Percentiles rank a stretch among this genome's conserved stretches.
phyloP scores from a whole-genome alignment of 2,797 vertebrate species.

The Acanthurus lineatus region DNA sequence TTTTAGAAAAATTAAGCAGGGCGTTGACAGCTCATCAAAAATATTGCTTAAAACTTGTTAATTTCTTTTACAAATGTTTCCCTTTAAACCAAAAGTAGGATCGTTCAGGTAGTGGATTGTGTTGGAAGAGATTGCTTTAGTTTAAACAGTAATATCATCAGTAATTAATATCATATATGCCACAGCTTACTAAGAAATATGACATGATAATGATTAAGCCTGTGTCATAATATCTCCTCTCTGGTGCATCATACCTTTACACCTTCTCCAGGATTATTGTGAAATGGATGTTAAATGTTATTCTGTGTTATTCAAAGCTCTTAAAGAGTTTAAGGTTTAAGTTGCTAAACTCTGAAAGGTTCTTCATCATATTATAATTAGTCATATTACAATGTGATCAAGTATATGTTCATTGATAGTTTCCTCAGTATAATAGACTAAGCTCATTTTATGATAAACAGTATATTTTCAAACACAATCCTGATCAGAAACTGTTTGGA shows the following conservation, averaged over 20 bases:
- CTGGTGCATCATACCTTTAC: no score
- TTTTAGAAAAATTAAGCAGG: no score
- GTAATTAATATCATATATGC: not conserved
- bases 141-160: slow-evolving; percentile 23
- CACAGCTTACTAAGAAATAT: not conserved
- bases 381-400: not conserved
- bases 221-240: not conserved
- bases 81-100: not conserved
- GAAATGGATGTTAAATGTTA: no score
- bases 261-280: no score
- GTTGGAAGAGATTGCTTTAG: not conserved
- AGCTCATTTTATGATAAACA: not conserved
- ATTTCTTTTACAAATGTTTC: no score
- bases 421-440: not conserved
- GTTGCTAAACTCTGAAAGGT: not conserved
- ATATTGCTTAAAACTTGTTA: no score
- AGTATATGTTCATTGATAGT: not conserved
- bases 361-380: not conserved
- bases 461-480: not conserved
- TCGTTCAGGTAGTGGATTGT: not conserved
- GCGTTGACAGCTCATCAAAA: not conserved
- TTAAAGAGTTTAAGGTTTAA: not conserved
- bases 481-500: no score
- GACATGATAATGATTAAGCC: slow-evolving; percentile 9
- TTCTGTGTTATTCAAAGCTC: not conserved